Base-by-base conservation (phyloP, 2,797 vertebrate genomes). In the Acanthurus lineatus region DNA sequence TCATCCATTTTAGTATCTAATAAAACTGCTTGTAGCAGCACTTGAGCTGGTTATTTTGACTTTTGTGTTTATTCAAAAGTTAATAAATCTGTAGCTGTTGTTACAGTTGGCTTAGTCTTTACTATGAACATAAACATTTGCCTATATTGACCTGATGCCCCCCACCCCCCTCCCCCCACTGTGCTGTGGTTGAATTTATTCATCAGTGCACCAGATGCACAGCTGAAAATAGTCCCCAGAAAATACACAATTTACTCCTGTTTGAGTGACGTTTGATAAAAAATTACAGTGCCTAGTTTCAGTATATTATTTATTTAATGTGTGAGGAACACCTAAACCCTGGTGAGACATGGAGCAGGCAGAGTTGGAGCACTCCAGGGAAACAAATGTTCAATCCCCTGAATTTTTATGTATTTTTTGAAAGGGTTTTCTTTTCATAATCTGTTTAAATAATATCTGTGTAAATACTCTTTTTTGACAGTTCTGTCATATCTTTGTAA, bases 401-500 rank as follows among this genome's bases (percentile, higher is more conserved):
- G 42, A 68, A 45, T 54, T 70, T 61, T 73, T 15, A 32, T 76
- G 47, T 73, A 44, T 70, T 52, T 40, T 80, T 82, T 79, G 77
- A 83, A 65, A 73, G 57, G 45, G 3, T 75, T 82, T 85, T 79
- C 54, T 48, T 82, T 77, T 75, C 54, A 44, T 76, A 69, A 69
- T 71, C 42, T 60, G 32, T 64, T 75, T 73, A 45, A 59, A 69
- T 71, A 75, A 76, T 75, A 69, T 82, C 72, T 79, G 61, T 74
- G 67, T 71, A 79, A 79, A 81, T 60, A 57, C 40, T 64, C 49
- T 85, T 85, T 60, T 76, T 62, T 63, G 61, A 73, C 57, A 76
- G 4, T 48, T 73, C 56, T 61, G 67, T 77, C 67, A 69, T 76
- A 81, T 83, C 73, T 79, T 47, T 69, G 64, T 76, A 81, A 82